These are phyloP conservation scores for Elysia crispata DNA, from an alignment of 2,888 invertebrate genomes.

Conservation along the genomic window DNA sequence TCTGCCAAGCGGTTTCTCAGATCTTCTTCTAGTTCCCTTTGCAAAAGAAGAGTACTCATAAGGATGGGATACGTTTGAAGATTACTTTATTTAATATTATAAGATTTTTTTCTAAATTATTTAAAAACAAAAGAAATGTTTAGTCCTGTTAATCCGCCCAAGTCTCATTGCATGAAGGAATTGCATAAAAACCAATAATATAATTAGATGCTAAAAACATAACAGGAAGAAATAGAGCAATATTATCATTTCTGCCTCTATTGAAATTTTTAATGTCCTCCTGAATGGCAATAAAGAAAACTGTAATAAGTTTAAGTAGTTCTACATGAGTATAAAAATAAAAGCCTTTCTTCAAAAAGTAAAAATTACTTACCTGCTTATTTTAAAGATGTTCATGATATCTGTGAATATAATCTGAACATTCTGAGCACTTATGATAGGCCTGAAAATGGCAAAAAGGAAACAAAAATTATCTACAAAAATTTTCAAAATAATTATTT, in stretches of 20 bases:
- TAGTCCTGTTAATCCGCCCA: too few relatives aligned
- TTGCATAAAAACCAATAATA: too few relatives aligned
- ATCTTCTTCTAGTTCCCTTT: slow-evolving; percentile 70
- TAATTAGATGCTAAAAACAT: too few relatives aligned
- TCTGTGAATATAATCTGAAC: slow-evolving; percentile 75
- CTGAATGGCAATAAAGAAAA: too few relatives aligned
- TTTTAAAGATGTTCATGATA: slow-evolving; percentile 65
- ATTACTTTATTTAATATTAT: background rate
- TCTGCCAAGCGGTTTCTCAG: slow-evolving; percentile 68
- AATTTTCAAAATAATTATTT: background rate
- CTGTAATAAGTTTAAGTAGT: too few relatives aligned
- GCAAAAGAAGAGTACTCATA: background rate
- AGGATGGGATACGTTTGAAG: background rate
- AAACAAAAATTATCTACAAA: background rate
- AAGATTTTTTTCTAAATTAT: background rate
- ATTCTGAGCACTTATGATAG: slow-evolving; percentile 73
- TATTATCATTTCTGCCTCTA: too few relatives aligned
- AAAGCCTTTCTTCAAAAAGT: background rate
- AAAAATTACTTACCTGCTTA: slow-evolving; percentile 65
- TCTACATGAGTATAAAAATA: background rate
- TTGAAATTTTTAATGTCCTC: too few relatives aligned
- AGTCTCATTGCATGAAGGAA: too few relatives aligned
- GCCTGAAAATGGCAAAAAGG: slow-evolving; percentile 59
- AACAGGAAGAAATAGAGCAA: too few relatives aligned
- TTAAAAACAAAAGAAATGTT: background rate